Conservation (phyloP, 2,888 invertebrate genomes). For the Kryphioiulus occultus region DNA sequence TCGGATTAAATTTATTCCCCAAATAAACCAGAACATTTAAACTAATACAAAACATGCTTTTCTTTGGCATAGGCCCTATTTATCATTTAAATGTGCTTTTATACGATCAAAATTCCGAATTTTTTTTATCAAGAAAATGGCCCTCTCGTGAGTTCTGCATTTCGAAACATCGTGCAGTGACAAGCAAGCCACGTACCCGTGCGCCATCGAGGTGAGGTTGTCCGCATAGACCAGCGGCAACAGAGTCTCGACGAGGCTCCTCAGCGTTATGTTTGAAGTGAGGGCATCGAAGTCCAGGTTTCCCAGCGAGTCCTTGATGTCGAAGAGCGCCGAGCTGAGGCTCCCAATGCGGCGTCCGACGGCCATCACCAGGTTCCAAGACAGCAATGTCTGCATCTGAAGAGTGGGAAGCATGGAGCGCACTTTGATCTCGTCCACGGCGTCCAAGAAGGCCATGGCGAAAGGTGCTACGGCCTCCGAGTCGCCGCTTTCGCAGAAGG, state of each 20-base stretch:
- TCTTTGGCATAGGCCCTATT: too few species aligned
- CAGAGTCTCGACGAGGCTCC: neutral
- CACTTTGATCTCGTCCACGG: neutral
- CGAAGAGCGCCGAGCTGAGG: neutral
- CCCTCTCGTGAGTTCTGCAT: too few species aligned
- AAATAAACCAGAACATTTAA: too few species aligned
- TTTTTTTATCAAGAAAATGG: too few species aligned
- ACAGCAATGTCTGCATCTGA: conserved; percentile 45
- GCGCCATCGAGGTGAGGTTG: neutral
- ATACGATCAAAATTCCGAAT: too few species aligned
- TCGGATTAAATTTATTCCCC: too few species aligned
- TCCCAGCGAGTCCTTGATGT: conserved; percentile 27
- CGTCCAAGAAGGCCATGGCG: neutral
- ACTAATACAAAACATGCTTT: too few species aligned
- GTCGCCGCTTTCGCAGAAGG: neutral
- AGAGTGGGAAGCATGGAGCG: neutral
- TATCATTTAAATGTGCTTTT: too few species aligned
- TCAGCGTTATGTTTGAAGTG: neutral
- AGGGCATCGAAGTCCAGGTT: conserved; percentile 2
- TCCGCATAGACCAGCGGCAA: conserved; percentile 16
- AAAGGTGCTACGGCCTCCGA: neutral
- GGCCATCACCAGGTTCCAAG: conserved; percentile 47
- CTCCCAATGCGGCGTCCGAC: conserved; percentile 45
- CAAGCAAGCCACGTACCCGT: too few species aligned
- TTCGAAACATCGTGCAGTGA: too few species aligned